Conservation (phyloP, 2,113 vertebrate genomes). For the Halichoeres trimaculatus region DNA sequence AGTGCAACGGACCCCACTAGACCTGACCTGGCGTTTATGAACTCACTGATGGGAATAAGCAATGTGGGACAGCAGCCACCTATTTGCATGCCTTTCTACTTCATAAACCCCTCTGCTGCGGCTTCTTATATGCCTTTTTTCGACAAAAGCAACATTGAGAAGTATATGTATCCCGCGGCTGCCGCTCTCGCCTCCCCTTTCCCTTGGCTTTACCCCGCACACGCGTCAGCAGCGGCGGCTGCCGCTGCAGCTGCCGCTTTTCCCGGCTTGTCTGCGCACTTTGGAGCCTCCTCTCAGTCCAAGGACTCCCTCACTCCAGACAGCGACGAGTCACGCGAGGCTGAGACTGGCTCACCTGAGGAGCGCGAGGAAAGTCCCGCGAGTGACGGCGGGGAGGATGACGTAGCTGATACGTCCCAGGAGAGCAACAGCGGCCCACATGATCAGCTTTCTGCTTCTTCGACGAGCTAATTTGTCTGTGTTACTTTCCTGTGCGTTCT, state of each 20-base stretch:
- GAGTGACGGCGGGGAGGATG: slow-evolving; percentile 64
- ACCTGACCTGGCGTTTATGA: slow-evolving; percentile 86
- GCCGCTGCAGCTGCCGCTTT: slow-evolving; percentile 84
- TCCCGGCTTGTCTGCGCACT: slow-evolving; percentile 81
- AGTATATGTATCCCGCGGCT: slow-evolving; percentile 88
- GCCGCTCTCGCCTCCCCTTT: slow-evolving; percentile 84
- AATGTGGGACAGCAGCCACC: slow-evolving; percentile 88
- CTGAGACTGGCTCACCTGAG: slow-evolving; percentile 66
- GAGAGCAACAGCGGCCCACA: slow-evolving; percentile 62
- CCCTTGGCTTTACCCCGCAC: slow-evolving; percentile 88
- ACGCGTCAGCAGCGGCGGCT: slow-evolving; percentile 76
- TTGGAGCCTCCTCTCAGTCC: slow-evolving; percentile 58
- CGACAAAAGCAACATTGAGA: slow-evolving; percentile 90
- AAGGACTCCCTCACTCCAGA: slow-evolving; percentile 68
- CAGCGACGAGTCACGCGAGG: slow-evolving; percentile 61
- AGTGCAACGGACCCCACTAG: slow-evolving; percentile 71
- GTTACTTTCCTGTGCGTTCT: slow-evolving; percentile 48
- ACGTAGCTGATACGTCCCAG: slow-evolving; percentile 59
- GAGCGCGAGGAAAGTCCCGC: slow-evolving; percentile 68
- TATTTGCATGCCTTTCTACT: slow-evolving; percentile 93
- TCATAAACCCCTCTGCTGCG: slow-evolving; percentile 92
- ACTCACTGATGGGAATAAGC: slow-evolving; percentile 90
- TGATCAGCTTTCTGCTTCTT: slow-evolving; percentile 67
- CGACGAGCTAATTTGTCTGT: slow-evolving; percentile 68
- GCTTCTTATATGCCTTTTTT: slow-evolving; percentile 91